These are phyloP conservation scores for Urocolius indicus DNA, from an alignment of 2,113 vertebrate genomes.

Conservation along the genomic window DNA sequence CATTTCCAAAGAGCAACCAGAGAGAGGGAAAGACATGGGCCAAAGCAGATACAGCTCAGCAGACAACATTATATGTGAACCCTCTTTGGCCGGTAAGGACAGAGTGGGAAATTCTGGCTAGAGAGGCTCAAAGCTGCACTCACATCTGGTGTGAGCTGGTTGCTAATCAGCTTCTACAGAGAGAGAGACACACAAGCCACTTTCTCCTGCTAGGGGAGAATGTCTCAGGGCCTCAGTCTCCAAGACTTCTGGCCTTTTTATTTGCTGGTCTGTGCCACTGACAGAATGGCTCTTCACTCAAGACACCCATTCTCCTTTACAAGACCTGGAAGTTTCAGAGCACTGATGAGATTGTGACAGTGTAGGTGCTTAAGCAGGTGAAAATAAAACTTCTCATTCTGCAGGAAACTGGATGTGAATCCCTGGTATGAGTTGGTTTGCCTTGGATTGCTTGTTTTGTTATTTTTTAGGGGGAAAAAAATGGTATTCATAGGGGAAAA, in stretches of 20 bases:
- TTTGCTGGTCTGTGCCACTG: background rate
- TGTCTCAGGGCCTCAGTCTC: background rate
- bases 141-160: background rate
- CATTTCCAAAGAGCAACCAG: slow-evolving; percentile 80
- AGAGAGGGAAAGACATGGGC: slow-evolving; percentile 75
- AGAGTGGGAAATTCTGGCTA: background rate
- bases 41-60: slow-evolving; percentile 77
- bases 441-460: background rate
- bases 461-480: background rate
- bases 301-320: background rate
- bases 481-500: background rate
- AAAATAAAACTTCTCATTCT: background rate
- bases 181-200: background rate
- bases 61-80: slow-evolving; percentile 79
- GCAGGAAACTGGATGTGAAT: background rate
- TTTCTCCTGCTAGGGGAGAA: background rate
- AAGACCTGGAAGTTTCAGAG: background rate
- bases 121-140: background rate
- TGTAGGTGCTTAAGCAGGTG: background rate
- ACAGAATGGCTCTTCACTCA: background rate
- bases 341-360: background rate
- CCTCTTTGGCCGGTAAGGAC: slow-evolving; percentile 81
- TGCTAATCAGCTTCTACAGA: background rate
- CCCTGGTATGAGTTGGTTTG: background rate
- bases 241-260: background rate